Base-by-base conservation (phyloP, 2,797 vertebrate genomes). In the Erpetoichthys calabaricus region DNA sequence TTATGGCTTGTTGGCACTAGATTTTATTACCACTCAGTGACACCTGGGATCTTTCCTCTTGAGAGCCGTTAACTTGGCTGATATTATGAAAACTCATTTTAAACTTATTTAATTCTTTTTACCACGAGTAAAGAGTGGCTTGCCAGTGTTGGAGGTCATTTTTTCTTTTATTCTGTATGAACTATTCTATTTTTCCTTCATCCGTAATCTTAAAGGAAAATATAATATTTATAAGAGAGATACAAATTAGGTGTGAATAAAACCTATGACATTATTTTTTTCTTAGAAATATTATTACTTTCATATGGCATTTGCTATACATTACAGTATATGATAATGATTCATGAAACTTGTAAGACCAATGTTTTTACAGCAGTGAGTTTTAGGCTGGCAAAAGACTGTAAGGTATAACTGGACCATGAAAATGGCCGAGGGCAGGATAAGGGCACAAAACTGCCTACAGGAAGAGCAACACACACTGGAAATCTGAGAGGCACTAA, bases 1-100 rank as follows among this genome's bases (percentile, higher is more conserved):
- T 82, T 85, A 86, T 73, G 82, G 78, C 82, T 85, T 82, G 80
- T 82, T 84, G 81, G 82, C 75, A 80, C 78, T 76, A 69, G 76
- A 82, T 82, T 81, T 82, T 78, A 76, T 43, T 79, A 82, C 79
- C 80, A 79, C 72, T 73, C 66, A 67, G 66, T 77, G 80, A 82
- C 82, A 84, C 82, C 80, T 86, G 82, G 79, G 68, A 55, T 5
- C n/a, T 79, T 83, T 71, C 73, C 80, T 77, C 81, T 73, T 62
- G 78, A 82, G 82, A 59, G 79, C 79, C 69, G 73, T 25, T 78
- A 80, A 82, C 70, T 72, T 75, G 74, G 80, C 78, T 81, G 82
- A 82, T 84, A 81, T 74, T 81, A 76, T 76, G 75, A 74, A 79
- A 76, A 76, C 72, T 68, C 69, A 55, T 60, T 76, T 71, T 80